Evolutionary conservation across 2,113 vertebrate species (phyloP).

Genomic region (Antechinus flavipes): DNA sequence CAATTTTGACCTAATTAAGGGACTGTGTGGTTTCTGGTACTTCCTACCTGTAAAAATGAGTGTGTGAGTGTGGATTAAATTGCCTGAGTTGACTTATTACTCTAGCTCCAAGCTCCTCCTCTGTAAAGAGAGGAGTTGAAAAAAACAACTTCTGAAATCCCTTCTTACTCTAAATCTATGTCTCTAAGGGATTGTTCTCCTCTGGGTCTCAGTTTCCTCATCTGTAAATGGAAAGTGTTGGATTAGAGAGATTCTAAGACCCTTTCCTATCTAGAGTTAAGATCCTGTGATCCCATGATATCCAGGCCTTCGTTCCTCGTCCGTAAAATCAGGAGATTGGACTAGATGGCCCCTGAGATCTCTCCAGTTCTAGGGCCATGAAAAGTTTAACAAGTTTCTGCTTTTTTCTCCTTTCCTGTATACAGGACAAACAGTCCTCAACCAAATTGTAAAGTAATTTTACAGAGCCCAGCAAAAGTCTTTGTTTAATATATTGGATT

Average conservation of each 20-base stretch:
- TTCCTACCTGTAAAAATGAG: background rate
- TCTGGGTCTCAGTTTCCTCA: background rate
- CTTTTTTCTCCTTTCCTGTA: background rate
- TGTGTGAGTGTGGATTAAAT: background rate
- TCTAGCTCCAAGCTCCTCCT: background rate
- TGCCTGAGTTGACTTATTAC: background rate
- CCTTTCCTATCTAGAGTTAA: background rate
- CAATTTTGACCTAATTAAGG: background rate
- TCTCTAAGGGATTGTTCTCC: background rate
- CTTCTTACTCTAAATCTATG: background rate
- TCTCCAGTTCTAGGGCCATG: background rate
- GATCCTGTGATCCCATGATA: background rate
- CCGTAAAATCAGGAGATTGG: background rate
- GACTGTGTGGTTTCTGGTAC: background rate
- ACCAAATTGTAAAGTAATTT: background rate
- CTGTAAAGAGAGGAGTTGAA: background rate
- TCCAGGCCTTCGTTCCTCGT: background rate
- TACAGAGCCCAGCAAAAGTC: background rate
- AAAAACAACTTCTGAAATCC: background rate
- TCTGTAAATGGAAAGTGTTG: background rate
- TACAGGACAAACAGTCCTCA: background rate
- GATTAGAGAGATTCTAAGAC: background rate
- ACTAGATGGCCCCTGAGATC: background rate
- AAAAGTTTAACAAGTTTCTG: background rate
- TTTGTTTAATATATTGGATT: background rate